Evolutionary conservation across 2,113 vertebrate species (phyloP), one percentile per base, ranked within the genome.

Genomic region (Nibea coibor): DNA sequence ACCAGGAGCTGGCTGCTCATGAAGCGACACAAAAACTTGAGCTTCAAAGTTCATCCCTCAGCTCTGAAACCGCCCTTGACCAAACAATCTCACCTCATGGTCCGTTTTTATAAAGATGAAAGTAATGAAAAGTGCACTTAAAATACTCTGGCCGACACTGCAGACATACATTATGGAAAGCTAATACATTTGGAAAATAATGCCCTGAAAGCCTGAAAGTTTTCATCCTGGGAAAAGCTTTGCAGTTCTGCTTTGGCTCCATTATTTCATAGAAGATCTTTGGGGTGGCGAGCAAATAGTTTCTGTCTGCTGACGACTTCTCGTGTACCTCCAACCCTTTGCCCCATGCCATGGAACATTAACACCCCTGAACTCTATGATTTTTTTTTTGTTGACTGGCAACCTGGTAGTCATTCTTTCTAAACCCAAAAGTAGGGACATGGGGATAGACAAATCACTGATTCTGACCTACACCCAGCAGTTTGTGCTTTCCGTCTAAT

Each of bases 201-300:
- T 20, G 31, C 45, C 10, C 8, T 26, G 31, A 62, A 62, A 56
- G n/a, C n/a, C 10, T 14, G 19, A 39, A 39, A 39, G 35, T 58
- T 75, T 77, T 74, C 22, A 69, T 57, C 35, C 12, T 7, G 19
- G 56, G 64, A 63, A 62, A 67, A 72, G 67, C 20, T 45, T 72
- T 56, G 11, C 26, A 35, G 24, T 35, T 76, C 45, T 70, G 26
- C 5, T 2, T 56, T 53, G 75, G 11, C 47, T 57, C 17, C 19
- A 42, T 61, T 28, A 61, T 45, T 11, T 47, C 11, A 51, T 51
- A 68, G 26, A 24, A n/a, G n/a, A n/a, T n/a, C n/a, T n/a, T n/a
- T n/a, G n/a, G n/a, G n/a, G n/a, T n/a, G n/a, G n/a, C n/a, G n/a
- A n/a, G n/a, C n/a, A n/a, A n/a, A n/a, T n/a, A n/a, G n/a, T n/a